Percentiles rank a stretch among this genome's conserved stretches.
phyloP scores from a whole-genome alignment of 2,113 vertebrate species.

The Anhinga rufa region DNA sequence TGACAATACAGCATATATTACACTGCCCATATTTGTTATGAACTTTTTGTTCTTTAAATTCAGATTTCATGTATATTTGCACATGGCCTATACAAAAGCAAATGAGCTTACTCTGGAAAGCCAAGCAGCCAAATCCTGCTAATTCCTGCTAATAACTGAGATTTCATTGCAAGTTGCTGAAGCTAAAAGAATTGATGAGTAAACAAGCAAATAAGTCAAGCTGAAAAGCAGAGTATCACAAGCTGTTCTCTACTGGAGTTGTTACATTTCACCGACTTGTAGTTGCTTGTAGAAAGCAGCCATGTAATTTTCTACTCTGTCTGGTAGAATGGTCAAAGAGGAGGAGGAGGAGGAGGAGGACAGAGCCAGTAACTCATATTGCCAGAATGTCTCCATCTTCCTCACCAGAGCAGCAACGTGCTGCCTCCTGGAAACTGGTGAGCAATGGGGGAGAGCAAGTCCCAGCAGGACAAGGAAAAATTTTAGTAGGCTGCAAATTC shows the following conservation, averaged over 20 bases:
- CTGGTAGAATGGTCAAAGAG: not conserved
- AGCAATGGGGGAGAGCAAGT: not conserved
- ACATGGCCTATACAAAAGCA: not conserved
- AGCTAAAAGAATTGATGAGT: not conserved
- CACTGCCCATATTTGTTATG: not conserved
- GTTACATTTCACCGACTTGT: not conserved
- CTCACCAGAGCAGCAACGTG: not conserved
- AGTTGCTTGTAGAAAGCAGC: not conserved
- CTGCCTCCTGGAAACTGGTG: not conserved
- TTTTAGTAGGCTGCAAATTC: not conserved
- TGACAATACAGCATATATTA: not conserved
- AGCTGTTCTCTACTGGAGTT: not conserved
- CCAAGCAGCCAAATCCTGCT: constrained; percentile 4
- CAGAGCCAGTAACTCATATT: not conserved
- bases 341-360: not conserved
- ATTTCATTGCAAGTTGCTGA: not conserved
- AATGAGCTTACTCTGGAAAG: not conserved
- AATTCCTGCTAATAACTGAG: not conserved
- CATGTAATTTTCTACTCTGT: not conserved
- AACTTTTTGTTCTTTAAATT: not conserved
- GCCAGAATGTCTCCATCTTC: not conserved
- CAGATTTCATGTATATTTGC: not conserved
- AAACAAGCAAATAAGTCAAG: not conserved
- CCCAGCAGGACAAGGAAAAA: not conserved
- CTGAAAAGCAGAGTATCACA: not conserved